Conservation (phyloP, 2,797 vertebrate species). For the Pyrocephalus nanus region DNA sequence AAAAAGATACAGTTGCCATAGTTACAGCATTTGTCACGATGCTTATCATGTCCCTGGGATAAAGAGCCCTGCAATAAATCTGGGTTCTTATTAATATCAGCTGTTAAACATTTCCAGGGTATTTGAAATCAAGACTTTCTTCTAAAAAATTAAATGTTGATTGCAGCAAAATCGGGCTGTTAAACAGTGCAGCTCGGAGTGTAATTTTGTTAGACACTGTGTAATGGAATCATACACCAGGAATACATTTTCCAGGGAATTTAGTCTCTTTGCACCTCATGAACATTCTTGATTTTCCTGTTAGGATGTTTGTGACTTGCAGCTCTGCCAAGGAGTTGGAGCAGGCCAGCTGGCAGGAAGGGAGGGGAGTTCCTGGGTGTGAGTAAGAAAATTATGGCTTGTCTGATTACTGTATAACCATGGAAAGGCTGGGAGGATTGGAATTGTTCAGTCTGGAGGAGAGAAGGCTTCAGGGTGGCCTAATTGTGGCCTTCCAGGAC, state of each 20-base stretch:
- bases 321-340: background rate
- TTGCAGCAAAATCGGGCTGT: background rate
- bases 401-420: background rate
- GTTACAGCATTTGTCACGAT: slow-evolving; percentile 41
- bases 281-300: background rate
- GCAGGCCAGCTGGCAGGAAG: background rate
- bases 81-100: background rate
- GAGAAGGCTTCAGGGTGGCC: background rate
- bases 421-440: background rate
- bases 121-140: slow-evolving; percentile 38
- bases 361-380: background rate
- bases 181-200: background rate
- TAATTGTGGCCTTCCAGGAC: background rate
- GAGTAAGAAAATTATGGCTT: background rate
- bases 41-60: background rate
- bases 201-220: background rate
- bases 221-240: background rate
- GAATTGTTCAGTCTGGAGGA: background rate
- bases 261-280: background rate
- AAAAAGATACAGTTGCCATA: slow-evolving; percentile 40
- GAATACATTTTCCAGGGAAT: slow-evolving; percentile 11
- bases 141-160: background rate
- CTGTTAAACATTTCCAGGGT: slow-evolving; percentile 27
- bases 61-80: background rate
- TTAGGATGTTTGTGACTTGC: background rate